Percentiles rank a stretch among this genome's conserved stretches.
phyloP scores from a whole-genome alignment of 2,797 vertebrate species.

The Melanotaenia maccullochi region DNA sequence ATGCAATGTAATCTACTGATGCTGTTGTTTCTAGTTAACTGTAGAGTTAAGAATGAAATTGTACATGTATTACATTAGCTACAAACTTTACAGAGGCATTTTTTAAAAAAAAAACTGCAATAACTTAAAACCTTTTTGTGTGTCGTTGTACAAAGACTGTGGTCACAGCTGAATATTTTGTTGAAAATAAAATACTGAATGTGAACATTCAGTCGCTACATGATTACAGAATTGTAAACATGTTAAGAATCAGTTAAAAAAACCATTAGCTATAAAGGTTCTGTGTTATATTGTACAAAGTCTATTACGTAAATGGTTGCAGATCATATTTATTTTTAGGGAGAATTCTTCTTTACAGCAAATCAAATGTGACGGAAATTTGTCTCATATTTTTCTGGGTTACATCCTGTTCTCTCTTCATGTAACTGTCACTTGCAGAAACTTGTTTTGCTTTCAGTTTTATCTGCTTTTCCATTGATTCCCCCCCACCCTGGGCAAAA shows the following conservation, averaged over 20 bases:
- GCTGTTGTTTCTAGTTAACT: background rate
- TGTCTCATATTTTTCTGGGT: background rate
- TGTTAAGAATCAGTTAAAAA: too few species aligned
- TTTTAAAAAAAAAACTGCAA: too few species aligned
- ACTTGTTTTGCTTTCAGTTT: slow-evolving; percentile 31
- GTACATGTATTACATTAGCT: too few species aligned
- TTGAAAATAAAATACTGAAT: too few species aligned
- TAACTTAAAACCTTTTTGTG: too few species aligned
- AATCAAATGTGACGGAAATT: background rate
- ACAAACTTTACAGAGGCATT: too few species aligned
- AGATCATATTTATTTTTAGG: background rate
- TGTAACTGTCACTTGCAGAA: slow-evolving; percentile 8
- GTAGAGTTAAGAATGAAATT: background rate
- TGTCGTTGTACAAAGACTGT: background rate
- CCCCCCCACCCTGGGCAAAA: slow-evolving; percentile 50
- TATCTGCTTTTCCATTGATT: slow-evolving; percentile 52
- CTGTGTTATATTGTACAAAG: background rate
- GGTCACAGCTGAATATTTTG: background rate
- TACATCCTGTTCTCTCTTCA: background rate
- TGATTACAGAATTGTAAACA: too few species aligned
- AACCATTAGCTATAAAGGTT: too few species aligned
- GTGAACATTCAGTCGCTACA: too few species aligned
- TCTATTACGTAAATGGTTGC: background rate
- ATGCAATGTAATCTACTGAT: background rate
- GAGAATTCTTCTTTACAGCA: background rate